Conservation (phyloP, 2,888 invertebrate species). For the Cartodere bifasciata region DNA sequence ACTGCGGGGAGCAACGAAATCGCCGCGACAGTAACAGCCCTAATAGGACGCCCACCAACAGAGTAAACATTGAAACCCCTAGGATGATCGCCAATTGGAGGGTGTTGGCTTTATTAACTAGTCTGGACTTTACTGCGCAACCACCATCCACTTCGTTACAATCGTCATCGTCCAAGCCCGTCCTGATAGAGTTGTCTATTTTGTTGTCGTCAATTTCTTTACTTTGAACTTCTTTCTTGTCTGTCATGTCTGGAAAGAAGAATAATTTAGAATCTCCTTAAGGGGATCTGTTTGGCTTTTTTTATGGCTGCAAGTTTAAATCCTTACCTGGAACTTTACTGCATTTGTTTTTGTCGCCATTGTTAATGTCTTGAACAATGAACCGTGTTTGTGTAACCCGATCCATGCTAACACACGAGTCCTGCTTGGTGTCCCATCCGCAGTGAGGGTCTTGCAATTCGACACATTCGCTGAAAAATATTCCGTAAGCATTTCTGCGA, state of each 20-base stretch:
- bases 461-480: slow-evolving; percentile 66
- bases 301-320: too few species aligned
- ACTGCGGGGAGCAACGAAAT: slow-evolving; percentile 54
- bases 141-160: slow-evolving; percentile 24
- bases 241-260: slow-evolving; percentile 18
- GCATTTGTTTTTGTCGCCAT: slow-evolving; percentile 51
- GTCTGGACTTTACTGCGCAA: slow-evolving; percentile 37
- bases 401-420: slow-evolving; percentile 42
- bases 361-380: slow-evolving; percentile 58
- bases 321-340: slow-evolving; percentile 19
- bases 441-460: slow-evolving; percentile 94
- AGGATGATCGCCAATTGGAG: slow-evolving; percentile 68
- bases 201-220: slow-evolving; percentile 30
- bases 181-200: slow-evolving; percentile 18
- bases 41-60: slow-evolving; percentile 71
- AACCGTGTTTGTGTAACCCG: slow-evolving; percentile 30
- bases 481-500: neutral
- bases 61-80: slow-evolving; percentile 59
- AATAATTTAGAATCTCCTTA: neutral
- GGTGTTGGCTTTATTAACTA: slow-evolving; percentile 69
- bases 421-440: slow-evolving; percentile 71
- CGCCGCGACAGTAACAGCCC: slow-evolving; percentile 73
- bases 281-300: too few species aligned
- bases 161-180: slow-evolving; percentile 27
- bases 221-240: slow-evolving; percentile 26